Conservation (phyloP, 2,113 vertebrate genomes). For the Oplegnathus fasciatus region DNA sequence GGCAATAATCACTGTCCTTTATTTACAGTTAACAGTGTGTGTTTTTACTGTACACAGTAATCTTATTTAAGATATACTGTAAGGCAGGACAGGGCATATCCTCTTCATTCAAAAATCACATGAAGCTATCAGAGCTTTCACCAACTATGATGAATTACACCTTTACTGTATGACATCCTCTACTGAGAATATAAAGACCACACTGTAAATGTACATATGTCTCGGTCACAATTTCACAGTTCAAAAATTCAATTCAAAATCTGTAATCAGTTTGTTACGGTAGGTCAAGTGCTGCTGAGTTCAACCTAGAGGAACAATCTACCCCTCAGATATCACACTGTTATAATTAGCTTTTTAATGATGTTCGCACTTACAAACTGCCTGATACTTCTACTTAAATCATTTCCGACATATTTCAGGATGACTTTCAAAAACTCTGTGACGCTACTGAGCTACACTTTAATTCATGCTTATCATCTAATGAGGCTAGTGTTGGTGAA, state of each 20-base stretch:
- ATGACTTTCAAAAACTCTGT: neutral
- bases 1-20: neutral
- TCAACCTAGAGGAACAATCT: no score
- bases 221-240: neutral
- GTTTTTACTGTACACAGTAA: neutral
- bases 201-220: neutral
- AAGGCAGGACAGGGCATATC: neutral
- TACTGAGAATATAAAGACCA: neutral
- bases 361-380: neutral
- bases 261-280: neutral
- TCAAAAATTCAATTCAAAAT: neutral
- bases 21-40: neutral
- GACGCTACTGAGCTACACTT: neutral
- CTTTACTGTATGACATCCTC: neutral
- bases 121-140: neutral
- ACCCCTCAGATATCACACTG: neutral
- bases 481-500: neutral
- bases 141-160: neutral
- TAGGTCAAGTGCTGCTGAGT: neutral
- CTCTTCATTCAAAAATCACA: neutral
- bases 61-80: neutral
- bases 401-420: neutral
- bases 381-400: neutral
- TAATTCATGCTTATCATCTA: neutral
- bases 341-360: neutral